Evolutionary conservation across 1,140 invertebrate species (phyloP).

Genomic region (Eufriesea mexicana): DNA sequence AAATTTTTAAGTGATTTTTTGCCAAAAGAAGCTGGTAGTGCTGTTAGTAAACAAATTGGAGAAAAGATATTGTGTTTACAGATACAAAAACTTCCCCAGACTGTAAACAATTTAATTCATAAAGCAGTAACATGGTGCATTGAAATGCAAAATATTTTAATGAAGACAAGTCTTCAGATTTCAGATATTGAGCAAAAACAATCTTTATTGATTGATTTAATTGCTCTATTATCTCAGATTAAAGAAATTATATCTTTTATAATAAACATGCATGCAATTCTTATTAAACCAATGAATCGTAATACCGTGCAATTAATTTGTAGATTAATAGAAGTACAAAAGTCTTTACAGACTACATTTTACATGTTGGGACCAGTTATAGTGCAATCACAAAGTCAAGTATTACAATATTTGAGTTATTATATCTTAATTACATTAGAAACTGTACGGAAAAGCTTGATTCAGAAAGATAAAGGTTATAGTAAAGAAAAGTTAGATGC

Average conservation of each 20-base stretch:
- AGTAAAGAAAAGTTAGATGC: conserved; percentile 85
- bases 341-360: conserved; percentile 87
- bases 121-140: conserved; percentile 74
- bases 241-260: conserved; percentile 86
- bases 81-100: conserved; percentile 68
- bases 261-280: conserved; percentile 91
- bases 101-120: conserved; percentile 67
- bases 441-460: conserved; percentile 82
- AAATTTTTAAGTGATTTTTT: conserved; percentile 84
- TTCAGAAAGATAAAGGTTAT: conserved; percentile 84
- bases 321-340: conserved; percentile 91
- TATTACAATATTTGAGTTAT: conserved; percentile 85
- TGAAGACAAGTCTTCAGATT: conserved; percentile 80
- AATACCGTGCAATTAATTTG: conserved; percentile 89
- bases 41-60: conserved; percentile 68
- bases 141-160: conserved; percentile 70
- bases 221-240: conserved; percentile 85
- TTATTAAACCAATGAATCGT: conserved; percentile 90
- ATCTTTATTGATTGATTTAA: conserved; percentile 85
- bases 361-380: conserved; percentile 76
- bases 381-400: conserved; percentile 81
- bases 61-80: conserved; percentile 71
- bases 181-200: conserved; percentile 86
- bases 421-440: conserved; percentile 83
- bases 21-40: conserved; percentile 68